A percentile compares a stretch with the other conserved stretches of the same genome.
phyloP scores from a whole-genome alignment of 2,888 invertebrate genomes.

The Pyrochroa serraticornis region DNA sequence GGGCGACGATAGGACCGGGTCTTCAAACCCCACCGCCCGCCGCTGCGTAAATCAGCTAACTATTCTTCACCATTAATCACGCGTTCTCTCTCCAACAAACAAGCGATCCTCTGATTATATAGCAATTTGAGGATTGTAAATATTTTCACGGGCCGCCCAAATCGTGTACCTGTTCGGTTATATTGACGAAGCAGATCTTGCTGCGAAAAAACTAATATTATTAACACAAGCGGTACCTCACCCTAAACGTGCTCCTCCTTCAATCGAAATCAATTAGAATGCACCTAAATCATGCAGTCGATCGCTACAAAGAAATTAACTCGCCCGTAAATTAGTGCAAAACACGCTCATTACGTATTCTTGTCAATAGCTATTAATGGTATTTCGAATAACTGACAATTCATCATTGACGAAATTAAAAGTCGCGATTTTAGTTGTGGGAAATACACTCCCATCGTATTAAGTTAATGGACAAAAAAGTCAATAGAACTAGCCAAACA shows the following conservation, averaged over 20 bases:
- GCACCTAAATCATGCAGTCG: not conserved
- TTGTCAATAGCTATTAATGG: no score
- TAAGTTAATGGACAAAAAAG: no score
- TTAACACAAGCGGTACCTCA: conserved; percentile 38
- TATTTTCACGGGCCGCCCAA: conserved; percentile 50
- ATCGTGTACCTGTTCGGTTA: conserved; percentile 45
- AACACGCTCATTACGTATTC: no score
- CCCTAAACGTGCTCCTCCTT: conserved; percentile 19
- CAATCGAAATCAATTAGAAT: conserved; percentile 11
- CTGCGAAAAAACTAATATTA: conserved; percentile 43
- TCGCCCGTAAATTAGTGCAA: no score
- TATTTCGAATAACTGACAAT: no score
- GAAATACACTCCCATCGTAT: no score
- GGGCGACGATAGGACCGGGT: conserved; percentile 3
- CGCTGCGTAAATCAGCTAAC: conserved; percentile 26
- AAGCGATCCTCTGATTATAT: conserved; percentile 41
- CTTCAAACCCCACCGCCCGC: conserved; percentile 1
- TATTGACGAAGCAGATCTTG: conserved; percentile 42
- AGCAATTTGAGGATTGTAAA: conserved; percentile 43
- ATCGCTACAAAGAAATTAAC: no score
- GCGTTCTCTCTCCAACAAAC: conserved; percentile 35
- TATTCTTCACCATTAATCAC: conserved; percentile 41
- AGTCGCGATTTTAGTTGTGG: no score
- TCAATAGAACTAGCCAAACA: no score
- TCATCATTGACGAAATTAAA: no score